Evolutionary conservation across 1,140 invertebrate species (phyloP), one percentile per base, ranked within the genome.

Genomic region (Pentalonia nigronervosa): DNA sequence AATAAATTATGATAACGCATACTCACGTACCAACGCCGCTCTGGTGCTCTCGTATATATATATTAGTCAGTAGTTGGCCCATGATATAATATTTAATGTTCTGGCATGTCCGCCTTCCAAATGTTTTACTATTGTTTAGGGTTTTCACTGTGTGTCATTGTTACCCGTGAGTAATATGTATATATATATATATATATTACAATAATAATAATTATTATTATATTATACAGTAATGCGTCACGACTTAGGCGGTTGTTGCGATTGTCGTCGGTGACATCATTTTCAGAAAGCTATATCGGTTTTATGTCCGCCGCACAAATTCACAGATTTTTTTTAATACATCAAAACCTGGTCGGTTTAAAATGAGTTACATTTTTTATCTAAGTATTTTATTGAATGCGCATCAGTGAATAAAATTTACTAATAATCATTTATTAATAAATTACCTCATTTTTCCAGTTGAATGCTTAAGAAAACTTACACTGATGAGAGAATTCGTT

Each of bases 101-200:
- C 60, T 30, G 11, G n/a, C 60, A 67, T n/a, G 14, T 30, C n/a
- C n/a, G 14, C 30, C 14, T 76, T 76, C n/a, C 11, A 76, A n/a
- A 76, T 76, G 60, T 76, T n/a, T 76, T 14, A n/a, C 60, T 76
- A 76, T 76, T 76, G 60, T 76, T 76, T n/a, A n/a, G 60, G n/a
- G n/a, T 30, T 20, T 76, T 76, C 6, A n/a, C 60, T 20, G 30
- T n/a, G 60, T 76, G 60, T 76, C 60, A 76, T 76, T 76, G 60
- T 76, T 76, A n/a, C 60, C n/a, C 30, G 60, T 76, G 60, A 76
- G n/a, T 76, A 76, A 76, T 76, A 56, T 25, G 17, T n/a, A 6
- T 76, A n/a, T 67, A 34, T n/a, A 6, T 76, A n/a, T 67, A 41
- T 60, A 30, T 20, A 17, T 7, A 48, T 53, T 23, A 21, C 23